These are phyloP conservation scores for Sardina pilchardus DNA, from an alignment of 2,113 vertebrate species.

Conservation along the genomic window DNA sequence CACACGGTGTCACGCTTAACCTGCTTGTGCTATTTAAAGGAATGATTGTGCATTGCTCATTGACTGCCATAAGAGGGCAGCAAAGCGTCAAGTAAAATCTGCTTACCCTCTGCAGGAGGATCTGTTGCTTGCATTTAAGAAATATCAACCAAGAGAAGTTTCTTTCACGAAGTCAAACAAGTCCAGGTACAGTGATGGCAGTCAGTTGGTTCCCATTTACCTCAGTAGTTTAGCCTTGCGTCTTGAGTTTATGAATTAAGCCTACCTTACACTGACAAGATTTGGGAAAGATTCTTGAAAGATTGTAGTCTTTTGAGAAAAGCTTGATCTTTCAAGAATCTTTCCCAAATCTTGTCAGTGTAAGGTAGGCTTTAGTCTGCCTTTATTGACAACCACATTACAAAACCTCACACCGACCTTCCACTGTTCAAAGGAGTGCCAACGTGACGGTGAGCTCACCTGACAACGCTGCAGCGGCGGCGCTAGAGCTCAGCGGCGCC, in stretches of 20 bases:
- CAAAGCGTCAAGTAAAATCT: not conserved
- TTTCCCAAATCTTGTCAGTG: too few species aligned
- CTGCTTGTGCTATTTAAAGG: too few species aligned
- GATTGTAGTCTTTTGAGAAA: too few species aligned
- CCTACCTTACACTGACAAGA: too few species aligned
- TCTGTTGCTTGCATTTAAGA: slow-evolving; percentile 56
- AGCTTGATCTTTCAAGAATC: too few species aligned
- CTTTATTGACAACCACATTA: not conserved
- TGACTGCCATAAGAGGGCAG: slow-evolving; percentile 30
- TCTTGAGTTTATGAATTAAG: too few species aligned
- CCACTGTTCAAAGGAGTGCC: slow-evolving; percentile 51
- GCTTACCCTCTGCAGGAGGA: slow-evolving; percentile 48
- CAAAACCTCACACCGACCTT: not conserved
- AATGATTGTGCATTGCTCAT: not conserved
- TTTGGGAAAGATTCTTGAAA: too few species aligned
- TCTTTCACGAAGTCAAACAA: slow-evolving; percentile 41
- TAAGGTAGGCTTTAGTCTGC: too few species aligned
- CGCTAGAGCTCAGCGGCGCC: slow-evolving; percentile 52
- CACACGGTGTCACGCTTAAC: too few species aligned
- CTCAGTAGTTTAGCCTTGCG: too few species aligned
- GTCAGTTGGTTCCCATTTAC: too few species aligned
- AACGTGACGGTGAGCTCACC: slow-evolving; percentile 49
- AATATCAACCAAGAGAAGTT: slow-evolving; percentile 53
- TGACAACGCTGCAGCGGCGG: slow-evolving; percentile 47
- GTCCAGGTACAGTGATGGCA: slow-evolving; percentile 48